Percentiles rank a stretch among this genome's conserved stretches.
Conservation (phyloP, 2,797 vertebrate species). For the Sarcophilus harrisii region DNA sequence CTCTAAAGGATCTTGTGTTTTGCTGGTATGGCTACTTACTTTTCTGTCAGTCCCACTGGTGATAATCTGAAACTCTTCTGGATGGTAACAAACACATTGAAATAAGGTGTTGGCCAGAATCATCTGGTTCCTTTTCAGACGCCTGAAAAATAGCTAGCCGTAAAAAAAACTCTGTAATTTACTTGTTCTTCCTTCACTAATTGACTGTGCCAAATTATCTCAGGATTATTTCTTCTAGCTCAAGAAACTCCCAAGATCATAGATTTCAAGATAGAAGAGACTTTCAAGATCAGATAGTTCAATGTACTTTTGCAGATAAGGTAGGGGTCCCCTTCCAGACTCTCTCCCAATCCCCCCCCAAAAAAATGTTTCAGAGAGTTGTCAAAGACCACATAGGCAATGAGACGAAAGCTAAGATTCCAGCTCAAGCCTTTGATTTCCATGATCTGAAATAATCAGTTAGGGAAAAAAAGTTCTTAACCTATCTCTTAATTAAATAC, state of each 20-base stretch:
- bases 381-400: not conserved
- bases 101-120: slow-evolving; percentile 90
- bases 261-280: not conserved
- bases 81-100: slow-evolving; percentile 92
- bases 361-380: not conserved
- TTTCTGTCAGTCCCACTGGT: slow-evolving; percentile 93
- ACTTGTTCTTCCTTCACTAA: not conserved
- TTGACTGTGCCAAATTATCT: not conserved
- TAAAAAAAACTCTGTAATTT: not conserved
- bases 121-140: slow-evolving; percentile 90
- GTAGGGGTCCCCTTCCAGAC: too few relatives aligned
- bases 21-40: slow-evolving; percentile 78
- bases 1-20: not conserved
- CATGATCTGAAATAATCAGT: not conserved
- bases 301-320: not conserved
- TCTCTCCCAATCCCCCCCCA: too few relatives aligned
- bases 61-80: slow-evolving; percentile 92
- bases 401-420: not conserved
- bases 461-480: not conserved
- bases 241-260: not conserved
- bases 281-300: not conserved
- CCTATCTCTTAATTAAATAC: not conserved
- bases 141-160: slow-evolving; percentile 80
- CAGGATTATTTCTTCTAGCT: not conserved
- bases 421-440: not conserved